Evolutionary conservation across 2,888 invertebrate genomes (phyloP), one percentile per base, ranked within the genome.

Genomic region (Nyleta sp.): DNA sequence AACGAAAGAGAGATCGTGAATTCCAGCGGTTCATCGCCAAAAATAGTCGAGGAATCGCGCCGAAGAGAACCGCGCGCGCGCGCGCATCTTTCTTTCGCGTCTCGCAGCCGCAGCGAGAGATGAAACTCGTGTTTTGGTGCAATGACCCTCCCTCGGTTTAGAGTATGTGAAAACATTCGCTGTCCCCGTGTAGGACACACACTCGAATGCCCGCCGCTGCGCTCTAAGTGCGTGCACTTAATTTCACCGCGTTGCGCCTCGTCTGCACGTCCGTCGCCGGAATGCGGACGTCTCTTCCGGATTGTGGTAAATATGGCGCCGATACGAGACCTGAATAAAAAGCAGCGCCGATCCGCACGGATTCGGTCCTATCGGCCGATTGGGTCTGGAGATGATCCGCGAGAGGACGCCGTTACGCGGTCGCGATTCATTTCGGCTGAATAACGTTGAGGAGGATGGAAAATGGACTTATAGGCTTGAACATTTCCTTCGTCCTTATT

Each of bases 121-220:
- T 28, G 72, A 59, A 42, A 57, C 65, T 82, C 83, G 83, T 88
- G 87, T 88, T 88, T 88, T 88, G 87, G 89, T 87, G 84, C 89
- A 87, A 86, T 85, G 89, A 88, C 87, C 88, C 83, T 81, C 80
- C 80, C 80, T 81, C 78, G 78, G 81, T 82, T 82, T 75, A 79
- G 76, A 80, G 73, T 77, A 80, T 76, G 79, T 48, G 71, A 78
- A 80, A 80, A 81, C 79, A 81, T 73, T 79, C 75, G 78, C 80
- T 78, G 79, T 80, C 81, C 78, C 71, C 76, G 59, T 57, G 59
- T 48, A 62, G 71, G 62, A 55, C 53, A 67, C 62, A 40, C 67
- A 64, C 64, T 48, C 68, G 46, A 65, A 73, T 78, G 68, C 42
- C 35, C 48, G 70, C 68, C 33, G 53, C 60, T 52, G 68, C 78